Conservation (phyloP, 2,797 vertebrate species). For the Lagocephalus sceleratus region DNA sequence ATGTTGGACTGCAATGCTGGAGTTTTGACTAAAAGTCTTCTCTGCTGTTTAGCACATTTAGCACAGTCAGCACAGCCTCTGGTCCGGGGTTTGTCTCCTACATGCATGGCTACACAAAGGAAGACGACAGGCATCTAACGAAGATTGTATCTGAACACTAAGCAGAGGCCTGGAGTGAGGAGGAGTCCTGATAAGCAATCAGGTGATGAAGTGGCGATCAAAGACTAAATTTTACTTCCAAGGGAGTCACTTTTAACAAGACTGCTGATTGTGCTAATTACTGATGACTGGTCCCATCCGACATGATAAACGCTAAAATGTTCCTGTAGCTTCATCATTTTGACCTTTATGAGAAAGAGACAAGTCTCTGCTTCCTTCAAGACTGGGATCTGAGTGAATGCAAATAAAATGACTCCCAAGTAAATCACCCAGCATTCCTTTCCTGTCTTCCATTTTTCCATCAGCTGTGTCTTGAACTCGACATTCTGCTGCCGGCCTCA, state of each 20-base stretch:
- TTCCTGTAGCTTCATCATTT: not conserved
- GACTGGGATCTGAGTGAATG: constrained; percentile 1
- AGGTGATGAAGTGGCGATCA: constrained; percentile 59
- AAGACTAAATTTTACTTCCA: constrained; percentile 39
- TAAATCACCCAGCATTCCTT: no score
- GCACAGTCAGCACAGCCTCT: constrained; percentile 33
- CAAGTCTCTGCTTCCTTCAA: constrained; percentile 5
- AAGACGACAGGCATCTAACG: constrained; percentile 34
- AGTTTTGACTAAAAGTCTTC: no score
- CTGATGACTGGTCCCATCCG: constrained; percentile 27
- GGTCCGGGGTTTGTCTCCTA: constrained; percentile 45
- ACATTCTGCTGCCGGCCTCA: not conserved
- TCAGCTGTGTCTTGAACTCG: not conserved
- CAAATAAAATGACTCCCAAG: no score
- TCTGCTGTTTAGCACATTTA: constrained; percentile 61
- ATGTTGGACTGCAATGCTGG: no score
- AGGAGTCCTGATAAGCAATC: constrained; percentile 56
- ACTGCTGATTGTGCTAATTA: constrained; percentile 52
- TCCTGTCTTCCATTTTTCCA: not conserved
- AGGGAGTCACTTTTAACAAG: constrained; percentile 54
- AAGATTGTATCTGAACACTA: constrained; percentile 53
- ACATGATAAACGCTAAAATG: constrained; percentile 22
- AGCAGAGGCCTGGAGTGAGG: constrained; percentile 49
- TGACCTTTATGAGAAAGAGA: no score
- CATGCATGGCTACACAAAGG: constrained; percentile 56